A percentile compares a stretch with the other conserved stretches of the same genome.
phyloP scores from a whole-genome alignment of 2,888 invertebrate genomes.

The Yponomeuta cagnagella region DNA sequence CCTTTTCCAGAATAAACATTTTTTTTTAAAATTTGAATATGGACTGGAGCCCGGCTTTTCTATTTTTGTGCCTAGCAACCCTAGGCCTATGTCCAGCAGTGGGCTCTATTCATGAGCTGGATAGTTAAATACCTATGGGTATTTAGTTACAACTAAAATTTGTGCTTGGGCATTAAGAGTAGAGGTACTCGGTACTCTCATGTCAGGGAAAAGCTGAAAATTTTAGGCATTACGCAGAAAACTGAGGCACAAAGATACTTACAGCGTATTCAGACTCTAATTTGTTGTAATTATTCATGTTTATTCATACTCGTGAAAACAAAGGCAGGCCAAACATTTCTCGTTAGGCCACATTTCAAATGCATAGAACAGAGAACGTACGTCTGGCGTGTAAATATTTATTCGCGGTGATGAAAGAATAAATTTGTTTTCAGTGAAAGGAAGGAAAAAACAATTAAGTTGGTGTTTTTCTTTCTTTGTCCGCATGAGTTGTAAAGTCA shows the following conservation, averaged over 20 bases:
- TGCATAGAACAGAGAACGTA: not conserved
- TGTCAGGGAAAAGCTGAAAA: too few species aligned
- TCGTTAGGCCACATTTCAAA: not conserved
- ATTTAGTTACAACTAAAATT: too few species aligned
- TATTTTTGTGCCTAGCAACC: too few species aligned
- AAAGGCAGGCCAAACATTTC: not conserved
- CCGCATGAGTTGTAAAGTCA: not conserved
- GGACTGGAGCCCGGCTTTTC: too few species aligned
- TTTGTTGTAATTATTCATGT: constrained; percentile 3
- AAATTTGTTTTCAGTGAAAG: not conserved
- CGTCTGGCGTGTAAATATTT: not conserved
- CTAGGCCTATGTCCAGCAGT: too few species aligned
- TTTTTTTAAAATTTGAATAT: too few species aligned
- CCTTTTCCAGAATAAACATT: too few species aligned
- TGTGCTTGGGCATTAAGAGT: too few species aligned
- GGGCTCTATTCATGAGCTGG: too few species aligned
- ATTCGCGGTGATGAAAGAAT: constrained; percentile 3
- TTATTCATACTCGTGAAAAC: not conserved
- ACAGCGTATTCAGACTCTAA: not conserved
- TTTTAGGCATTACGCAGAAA: too few species aligned
- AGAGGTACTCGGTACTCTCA: too few species aligned
- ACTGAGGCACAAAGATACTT: not conserved
- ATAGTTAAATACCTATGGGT: too few species aligned
- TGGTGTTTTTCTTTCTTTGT: not conserved
- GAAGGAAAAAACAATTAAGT: not conserved